Conservation (phyloP, 2,888 invertebrate species). For the Coleophora flavipennella region DNA sequence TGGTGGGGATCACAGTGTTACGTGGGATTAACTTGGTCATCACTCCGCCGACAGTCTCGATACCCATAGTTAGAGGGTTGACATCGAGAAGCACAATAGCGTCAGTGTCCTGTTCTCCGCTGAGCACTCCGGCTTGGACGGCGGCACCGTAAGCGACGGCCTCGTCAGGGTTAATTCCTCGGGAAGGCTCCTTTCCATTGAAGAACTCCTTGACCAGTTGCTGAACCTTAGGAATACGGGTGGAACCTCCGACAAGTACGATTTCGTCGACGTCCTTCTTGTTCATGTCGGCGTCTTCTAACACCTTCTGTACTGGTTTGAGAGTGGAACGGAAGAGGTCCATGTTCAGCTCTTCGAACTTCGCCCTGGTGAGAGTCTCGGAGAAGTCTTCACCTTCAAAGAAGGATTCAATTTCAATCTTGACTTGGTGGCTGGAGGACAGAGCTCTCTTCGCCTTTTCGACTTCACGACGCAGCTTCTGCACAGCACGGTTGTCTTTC, state of each 20-base stretch:
- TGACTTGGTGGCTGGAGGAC: conserved; percentile 94
- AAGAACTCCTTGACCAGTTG: conserved; percentile 95
- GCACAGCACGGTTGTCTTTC: conserved; percentile 94
- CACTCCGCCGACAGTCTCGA: conserved; percentile 99
- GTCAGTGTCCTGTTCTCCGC: conserved; percentile 97
- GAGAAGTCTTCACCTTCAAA: conserved; percentile 99
- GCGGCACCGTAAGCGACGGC: conserved; percentile 99
- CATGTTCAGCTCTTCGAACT: conserved; percentile 99
- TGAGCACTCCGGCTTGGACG: conserved; percentile 98
- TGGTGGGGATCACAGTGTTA: conserved; percentile 99
- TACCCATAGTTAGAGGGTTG: conserved; percentile 98
- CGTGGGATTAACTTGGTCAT: conserved; percentile 99
- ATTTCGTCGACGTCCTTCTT: conserved; percentile 99
- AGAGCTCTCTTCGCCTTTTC: conserved; percentile 98
- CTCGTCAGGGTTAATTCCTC: conserved; percentile 99
- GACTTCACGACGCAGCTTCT: conserved; percentile 96
- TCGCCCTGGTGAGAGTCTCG: conserved; percentile 97
- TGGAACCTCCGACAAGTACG: conserved; percentile 98
- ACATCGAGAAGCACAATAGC: conserved; percentile 98
- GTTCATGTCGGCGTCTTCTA: conserved; percentile 99
- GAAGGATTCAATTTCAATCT: conserved; percentile 99
- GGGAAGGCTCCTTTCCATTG: conserved; percentile 97
- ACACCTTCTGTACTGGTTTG: conserved; percentile 94
- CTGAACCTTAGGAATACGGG: conserved; percentile 98
- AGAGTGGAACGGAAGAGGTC: conserved; percentile 91